These are phyloP conservation scores for Ips typographus DNA, from an alignment of 1,140 invertebrate species.

Conservation along the genomic window DNA sequence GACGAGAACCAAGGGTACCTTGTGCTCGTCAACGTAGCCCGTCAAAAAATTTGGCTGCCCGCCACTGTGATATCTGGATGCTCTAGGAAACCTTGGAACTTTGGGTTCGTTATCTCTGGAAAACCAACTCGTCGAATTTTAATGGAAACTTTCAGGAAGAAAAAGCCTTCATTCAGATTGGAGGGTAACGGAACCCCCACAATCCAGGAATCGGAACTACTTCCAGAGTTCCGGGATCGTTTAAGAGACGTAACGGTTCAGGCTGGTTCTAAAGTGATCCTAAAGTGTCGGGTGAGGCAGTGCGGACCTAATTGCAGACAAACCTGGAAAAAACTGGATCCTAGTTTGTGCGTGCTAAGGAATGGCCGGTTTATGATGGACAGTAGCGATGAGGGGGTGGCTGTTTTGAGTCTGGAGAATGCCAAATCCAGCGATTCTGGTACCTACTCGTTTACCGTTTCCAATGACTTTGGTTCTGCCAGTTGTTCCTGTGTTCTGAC, in stretches of 20 bases:
- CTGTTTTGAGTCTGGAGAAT: slow-evolving; percentile 57
- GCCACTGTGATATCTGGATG: slow-evolving; percentile 60
- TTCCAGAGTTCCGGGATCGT: slow-evolving; percentile 47
- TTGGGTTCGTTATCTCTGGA: slow-evolving; percentile 47
- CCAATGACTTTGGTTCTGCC: slow-evolving; percentile 62
- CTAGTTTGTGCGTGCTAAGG: slow-evolving; percentile 56
- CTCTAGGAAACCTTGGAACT: slow-evolving; percentile 63
- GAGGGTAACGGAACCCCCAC: slow-evolving; percentile 24
- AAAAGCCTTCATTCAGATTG: background rate
- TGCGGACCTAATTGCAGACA: slow-evolving; percentile 49
- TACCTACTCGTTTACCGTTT: slow-evolving; percentile 62
- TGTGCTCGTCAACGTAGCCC: slow-evolving; percentile 50
- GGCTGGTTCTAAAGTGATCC: slow-evolving; percentile 43
- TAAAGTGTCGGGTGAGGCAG: slow-evolving; percentile 45
- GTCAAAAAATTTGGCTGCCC: slow-evolving; percentile 65
- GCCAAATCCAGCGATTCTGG: slow-evolving; percentile 62
- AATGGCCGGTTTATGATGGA: slow-evolving; percentile 56
- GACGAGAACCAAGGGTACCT: slow-evolving; percentile 54
- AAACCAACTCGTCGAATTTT: background rate
- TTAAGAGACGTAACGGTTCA: slow-evolving; percentile 45
- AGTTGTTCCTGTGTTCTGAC: slow-evolving; percentile 58
- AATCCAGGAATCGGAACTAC: slow-evolving; percentile 34
- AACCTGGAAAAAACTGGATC: slow-evolving; percentile 61
- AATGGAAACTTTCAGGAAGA: background rate
- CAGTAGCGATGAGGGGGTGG: slow-evolving; percentile 55